Evolutionary conservation across 2,888 invertebrate genomes (phyloP).

Genomic region (Rotaria magnacalcarata): DNA sequence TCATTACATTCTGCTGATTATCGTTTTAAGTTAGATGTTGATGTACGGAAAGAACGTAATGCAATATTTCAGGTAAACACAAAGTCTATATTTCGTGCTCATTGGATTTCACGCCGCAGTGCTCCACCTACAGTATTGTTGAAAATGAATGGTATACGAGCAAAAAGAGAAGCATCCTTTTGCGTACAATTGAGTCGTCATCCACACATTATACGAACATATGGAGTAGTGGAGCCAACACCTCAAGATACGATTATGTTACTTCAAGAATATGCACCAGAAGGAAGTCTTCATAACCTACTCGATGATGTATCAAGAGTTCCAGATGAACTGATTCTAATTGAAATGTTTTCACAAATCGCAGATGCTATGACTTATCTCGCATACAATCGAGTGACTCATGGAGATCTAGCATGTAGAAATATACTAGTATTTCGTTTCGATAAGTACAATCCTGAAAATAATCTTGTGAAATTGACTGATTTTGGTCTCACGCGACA

Average conservation of each 20-base stretch:
- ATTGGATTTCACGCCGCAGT: neutral
- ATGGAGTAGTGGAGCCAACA: neutral
- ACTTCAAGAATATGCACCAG: neutral
- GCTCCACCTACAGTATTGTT: neutral
- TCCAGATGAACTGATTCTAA: neutral
- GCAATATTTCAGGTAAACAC: neutral
- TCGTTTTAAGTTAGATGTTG: neutral
- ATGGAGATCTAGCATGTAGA: neutral
- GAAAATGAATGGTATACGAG: neutral
- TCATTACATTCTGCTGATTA: neutral
- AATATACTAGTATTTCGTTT: neutral
- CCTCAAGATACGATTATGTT: neutral
- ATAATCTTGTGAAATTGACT: neutral
- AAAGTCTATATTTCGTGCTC: neutral
- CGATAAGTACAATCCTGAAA: neutral
- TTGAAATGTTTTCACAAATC: neutral
- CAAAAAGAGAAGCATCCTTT: neutral
- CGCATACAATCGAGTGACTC: neutral
- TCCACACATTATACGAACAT: neutral
- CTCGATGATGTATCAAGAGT: neutral
- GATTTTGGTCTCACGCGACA: neutral
- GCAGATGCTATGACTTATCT: neutral
- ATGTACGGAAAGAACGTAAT: neutral
- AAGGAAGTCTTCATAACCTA: neutral
- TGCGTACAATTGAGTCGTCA: neutral